Evolutionary conservation across 2,113 vertebrate genomes (phyloP).

Genomic region (Tringa solitaria): DNA sequence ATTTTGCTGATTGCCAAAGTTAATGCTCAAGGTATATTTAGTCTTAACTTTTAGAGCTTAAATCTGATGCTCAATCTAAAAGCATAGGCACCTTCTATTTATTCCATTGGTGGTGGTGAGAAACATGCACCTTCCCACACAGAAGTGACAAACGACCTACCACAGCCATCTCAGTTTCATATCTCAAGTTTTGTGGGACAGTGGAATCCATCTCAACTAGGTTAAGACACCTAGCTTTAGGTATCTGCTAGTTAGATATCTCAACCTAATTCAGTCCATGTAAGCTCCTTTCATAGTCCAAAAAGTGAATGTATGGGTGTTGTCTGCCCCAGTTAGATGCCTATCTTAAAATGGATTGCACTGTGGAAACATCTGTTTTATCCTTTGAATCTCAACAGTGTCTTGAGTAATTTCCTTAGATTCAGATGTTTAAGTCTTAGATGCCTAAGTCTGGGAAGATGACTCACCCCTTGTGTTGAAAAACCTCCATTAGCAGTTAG

Average conservation of each 20-base stretch:
- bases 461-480: neutral
- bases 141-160: neutral
- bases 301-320: neutral
- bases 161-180: neutral
- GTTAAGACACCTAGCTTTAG: neutral
- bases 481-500: conserved; percentile 3
- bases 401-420: neutral
- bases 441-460: neutral
- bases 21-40: neutral
- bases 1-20: neutral
- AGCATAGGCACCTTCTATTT: neutral
- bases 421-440: conserved; percentile 10
- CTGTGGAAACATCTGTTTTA: neutral
- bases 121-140: neutral
- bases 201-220: neutral
- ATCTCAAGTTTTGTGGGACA: neutral
- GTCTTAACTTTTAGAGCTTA: neutral
- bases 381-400: neutral
- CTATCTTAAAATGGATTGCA: neutral
- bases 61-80: neutral
- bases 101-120: neutral
- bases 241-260: neutral
- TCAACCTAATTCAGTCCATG: neutral
- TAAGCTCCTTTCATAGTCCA: neutral
- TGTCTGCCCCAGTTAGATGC: neutral